Conservation (phyloP, 2,888 invertebrate genomes). For the Lepidocyrtinus sp. region DNA sequence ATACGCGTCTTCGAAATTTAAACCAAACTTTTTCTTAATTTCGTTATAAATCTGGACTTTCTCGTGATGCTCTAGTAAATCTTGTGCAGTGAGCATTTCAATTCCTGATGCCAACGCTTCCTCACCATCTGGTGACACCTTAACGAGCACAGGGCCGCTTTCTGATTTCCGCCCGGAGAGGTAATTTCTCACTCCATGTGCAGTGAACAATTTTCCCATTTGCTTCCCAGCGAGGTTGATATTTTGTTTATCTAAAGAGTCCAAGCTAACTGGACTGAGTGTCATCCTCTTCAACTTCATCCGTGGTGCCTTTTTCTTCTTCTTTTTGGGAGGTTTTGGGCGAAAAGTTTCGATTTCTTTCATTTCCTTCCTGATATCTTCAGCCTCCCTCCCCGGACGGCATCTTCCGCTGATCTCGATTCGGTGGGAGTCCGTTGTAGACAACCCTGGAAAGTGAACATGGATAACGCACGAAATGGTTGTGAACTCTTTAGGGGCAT, state of each 20-base stretch:
- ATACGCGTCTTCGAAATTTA: conserved; percentile 34
- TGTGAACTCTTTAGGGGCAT: conserved; percentile 33
- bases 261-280: no score
- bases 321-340: conserved; percentile 23
- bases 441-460: conserved; percentile 44
- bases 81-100: conserved; percentile 12
- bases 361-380: conserved; percentile 32
- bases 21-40: conserved; percentile 21
- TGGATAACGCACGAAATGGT: conserved; percentile 30
- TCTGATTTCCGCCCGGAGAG: no score
- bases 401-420: conserved; percentile 30
- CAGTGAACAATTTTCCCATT: no score
- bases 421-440: conserved; percentile 18
- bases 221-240: no score
- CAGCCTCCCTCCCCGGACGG: conserved; percentile 33
- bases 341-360: conserved; percentile 39
- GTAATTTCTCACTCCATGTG: no score
- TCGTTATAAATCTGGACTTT: conserved; percentile 28
- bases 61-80: conserved; percentile 20
- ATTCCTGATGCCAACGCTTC: no score
- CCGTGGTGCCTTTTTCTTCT: conserved; percentile 18
- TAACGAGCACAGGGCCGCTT: no score
- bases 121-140: no score
- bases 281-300: conserved; percentile 7
- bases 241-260: no score